Evolutionary conservation across 2,797 vertebrate species (phyloP).

Genomic region (Clarias platycephalus): DNA sequence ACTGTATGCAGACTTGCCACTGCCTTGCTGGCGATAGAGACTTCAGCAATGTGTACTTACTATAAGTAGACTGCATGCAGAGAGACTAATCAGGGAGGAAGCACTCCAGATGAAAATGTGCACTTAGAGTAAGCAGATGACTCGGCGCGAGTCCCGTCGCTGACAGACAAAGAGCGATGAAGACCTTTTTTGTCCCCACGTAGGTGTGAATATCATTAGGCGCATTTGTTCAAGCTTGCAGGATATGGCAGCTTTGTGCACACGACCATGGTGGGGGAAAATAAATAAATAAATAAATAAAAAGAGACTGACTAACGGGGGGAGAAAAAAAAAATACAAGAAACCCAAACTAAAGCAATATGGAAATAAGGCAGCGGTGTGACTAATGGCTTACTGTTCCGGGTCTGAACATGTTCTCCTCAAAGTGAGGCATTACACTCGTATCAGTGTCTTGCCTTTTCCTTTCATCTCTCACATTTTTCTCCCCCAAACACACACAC

Average conservation of each 20-base stretch:
- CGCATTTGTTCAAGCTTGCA: slow-evolving; percentile 56
- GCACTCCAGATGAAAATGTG: slow-evolving; percentile 46
- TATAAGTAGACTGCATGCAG: slow-evolving; percentile 26
- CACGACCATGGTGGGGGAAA: slow-evolving; percentile 33
- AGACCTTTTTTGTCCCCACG: slow-evolving; percentile 64
- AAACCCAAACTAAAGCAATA: slow-evolving; percentile 64
- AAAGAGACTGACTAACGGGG: neutral
- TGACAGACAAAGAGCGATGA: slow-evolving; percentile 58
- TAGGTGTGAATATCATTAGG: slow-evolving; percentile 73
- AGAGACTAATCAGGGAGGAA: slow-evolving; percentile 59
- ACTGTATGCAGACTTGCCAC: neutral
- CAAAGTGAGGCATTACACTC: slow-evolving; percentile 70
- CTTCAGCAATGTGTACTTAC: neutral
- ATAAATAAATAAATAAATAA: neutral
- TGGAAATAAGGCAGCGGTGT: slow-evolving; percentile 70
- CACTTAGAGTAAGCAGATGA: slow-evolving; percentile 49
- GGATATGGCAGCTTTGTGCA: slow-evolving; percentile 58
- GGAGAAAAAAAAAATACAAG: neutral
- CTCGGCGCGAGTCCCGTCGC: slow-evolving; percentile 61
- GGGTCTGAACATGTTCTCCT: slow-evolving; percentile 63
- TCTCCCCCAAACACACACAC: no score
- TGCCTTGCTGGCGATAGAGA: neutral
- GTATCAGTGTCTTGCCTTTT: slow-evolving; percentile 66
- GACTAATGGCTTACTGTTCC: slow-evolving; percentile 69
- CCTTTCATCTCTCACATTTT: slow-evolving; percentile 62